Base-by-base conservation (phyloP, 2,888 invertebrate species). In the Pachydiplax longipennis region DNA sequence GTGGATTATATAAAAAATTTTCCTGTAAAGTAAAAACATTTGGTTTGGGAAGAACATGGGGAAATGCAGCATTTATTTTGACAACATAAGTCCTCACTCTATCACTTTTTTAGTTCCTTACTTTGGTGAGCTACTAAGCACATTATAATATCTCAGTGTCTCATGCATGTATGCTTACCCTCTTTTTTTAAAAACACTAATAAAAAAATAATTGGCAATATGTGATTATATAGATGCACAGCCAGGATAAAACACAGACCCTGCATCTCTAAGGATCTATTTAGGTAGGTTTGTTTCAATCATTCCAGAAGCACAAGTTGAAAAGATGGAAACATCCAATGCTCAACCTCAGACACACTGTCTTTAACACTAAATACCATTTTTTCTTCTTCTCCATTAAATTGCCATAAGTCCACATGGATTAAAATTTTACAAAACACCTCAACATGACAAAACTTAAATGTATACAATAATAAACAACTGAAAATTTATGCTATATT, bases 21-120 rank as follows among this genome's bases (percentile, higher is more conserved):
- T 58, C 87, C 35, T 87, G 87, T 87, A 87, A 87, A 87, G 87
- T 87, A 87, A 87, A 87, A 58, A 87, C 87, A 87, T 61, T 87
- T 65, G 65, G 87, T 87, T 65, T 61, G 87, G 87, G 87, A 87
- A 65, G 87, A 87, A 61, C 87, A 87, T 87, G 87, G 87, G 87
- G 61, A 87, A 87, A 87, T 87, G 87, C 87, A 87, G 87, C 87
- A 61, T 40, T 61, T 87, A 87, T n/a, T n/a, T 61, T 61, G 61
- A 87, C 87, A 58, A 65, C 53, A 61, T 53, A 10, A 61, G 44
- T 83, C 31, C 53, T 35, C 18, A 87, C 35, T 22, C 87, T 65
- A 58, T 31, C 40, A 87, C 58, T 22, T 61, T 61, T 53, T 65
- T 2, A 61, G 18, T 61, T 61, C 65, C 10, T 61, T 61, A 65